Base-by-base conservation (phyloP, 2,113 vertebrate species). In the Stegastes partitus region DNA sequence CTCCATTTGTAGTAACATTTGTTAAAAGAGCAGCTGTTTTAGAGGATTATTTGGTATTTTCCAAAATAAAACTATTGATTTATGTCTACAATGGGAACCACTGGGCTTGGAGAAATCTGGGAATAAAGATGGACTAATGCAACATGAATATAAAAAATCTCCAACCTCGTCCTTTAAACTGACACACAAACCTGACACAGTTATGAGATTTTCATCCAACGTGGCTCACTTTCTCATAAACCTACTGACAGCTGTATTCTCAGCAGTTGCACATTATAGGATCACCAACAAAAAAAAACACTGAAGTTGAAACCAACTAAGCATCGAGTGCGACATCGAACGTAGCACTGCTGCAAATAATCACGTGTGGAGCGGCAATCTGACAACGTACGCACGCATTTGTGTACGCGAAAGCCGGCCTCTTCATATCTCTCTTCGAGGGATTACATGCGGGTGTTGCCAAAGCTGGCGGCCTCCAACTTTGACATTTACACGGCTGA, bases 401-500 rank as follows among this genome's bases (percentile, higher is more conserved):
- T 18, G 39, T 49, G 31, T 56, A 16, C 34, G 65, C 34, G n/a
- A 3, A 47, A 54, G 25, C 59, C 34, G 25, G 50, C 56, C 42
- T 47, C 54, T 74, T 71, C 65, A 55, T 59, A 68, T 74, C 57
- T 21, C 22, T 67, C 65, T 59, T 34, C 42, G 57, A 66, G 57
- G 51, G 80, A 74, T 85, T 81, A 59, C 72, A 61, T 45, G 45
- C 64, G 66, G 55, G 63, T 58, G 70, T 50, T n/a, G 64, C 55
- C 51, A 61, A 84, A 72, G 78, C 55, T 34, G 22, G 23, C n/a
- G 53, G 53, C 74, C 53, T 77, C 58, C 73, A 74, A 68, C 82
- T 75, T 49, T 88, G 83, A 87, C 84, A 90, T 90, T 90, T 88
- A 71, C 49, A 68, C 75, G 21, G 55, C 75, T 61, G 81, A 53